Conservation (phyloP, 2,888 invertebrate species). For the Tinea trinotella region DNA sequence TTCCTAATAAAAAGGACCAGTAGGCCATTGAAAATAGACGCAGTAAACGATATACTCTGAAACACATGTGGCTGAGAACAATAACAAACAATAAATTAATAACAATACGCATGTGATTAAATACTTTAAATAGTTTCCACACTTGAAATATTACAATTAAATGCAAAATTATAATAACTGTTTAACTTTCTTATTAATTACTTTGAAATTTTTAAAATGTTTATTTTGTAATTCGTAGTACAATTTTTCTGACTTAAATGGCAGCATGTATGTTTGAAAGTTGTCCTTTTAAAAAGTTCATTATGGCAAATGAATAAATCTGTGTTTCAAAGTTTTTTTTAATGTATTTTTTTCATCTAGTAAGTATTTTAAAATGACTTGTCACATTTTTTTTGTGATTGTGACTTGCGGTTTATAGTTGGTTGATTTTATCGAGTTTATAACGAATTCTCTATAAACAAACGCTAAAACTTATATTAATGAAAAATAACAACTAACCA, state of each 20-base stretch:
- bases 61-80: background rate
- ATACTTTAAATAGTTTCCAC: no score
- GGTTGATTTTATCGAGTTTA: background rate
- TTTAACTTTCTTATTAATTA: no score
- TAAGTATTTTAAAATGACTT: background rate
- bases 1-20: slow-evolving; percentile 44
- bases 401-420: background rate
- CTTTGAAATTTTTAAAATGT: no score
- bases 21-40: slow-evolving; percentile 40
- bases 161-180: no score
- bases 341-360: background rate
- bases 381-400: background rate
- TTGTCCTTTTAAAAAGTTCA: no score
- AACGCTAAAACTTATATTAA: background rate
- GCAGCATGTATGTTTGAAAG: no score
- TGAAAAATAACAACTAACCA: slow-evolving; percentile 22
- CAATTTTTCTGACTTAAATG: no score
- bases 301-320: no score
- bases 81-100: background rate
- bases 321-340: no score
- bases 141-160: no score
- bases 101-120: slow-evolving; percentile 2
- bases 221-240: no score
- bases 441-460: background rate
- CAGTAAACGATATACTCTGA: slow-evolving; percentile 27